These are phyloP conservation scores for Ramphastos sulfuratus DNA, from an alignment of 2,113 vertebrate genomes.

Conservation along the genomic window DNA sequence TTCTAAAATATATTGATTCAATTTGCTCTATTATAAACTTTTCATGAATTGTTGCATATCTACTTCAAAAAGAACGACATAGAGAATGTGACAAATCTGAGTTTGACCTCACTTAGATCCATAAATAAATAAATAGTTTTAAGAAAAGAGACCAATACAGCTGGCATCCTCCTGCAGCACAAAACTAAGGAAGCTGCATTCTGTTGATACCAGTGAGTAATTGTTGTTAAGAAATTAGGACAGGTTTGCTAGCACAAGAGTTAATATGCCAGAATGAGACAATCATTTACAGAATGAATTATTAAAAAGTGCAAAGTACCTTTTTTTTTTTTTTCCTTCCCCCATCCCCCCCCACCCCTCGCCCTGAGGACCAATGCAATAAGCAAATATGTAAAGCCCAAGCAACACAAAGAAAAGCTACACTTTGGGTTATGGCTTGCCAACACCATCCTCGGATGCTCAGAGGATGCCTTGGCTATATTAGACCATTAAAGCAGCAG, in stretches of 20 bases:
- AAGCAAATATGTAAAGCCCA: neutral
- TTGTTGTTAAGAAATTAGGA: neutral
- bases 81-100: neutral
- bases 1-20: neutral
- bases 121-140: neutral
- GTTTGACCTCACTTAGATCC: neutral
- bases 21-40: neutral
- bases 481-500: neutral
- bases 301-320: neutral
- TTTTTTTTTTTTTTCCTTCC: neutral
- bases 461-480: neutral
- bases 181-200: neutral
- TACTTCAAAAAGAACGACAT: neutral
- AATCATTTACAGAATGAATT: neutral
- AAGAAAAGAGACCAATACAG: accelerated
- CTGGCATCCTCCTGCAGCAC: neutral
- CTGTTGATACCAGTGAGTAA: neutral
- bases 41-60: neutral
- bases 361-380: neutral
- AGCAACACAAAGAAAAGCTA: neutral
- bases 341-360: too few relatives aligned
- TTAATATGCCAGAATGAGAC: neutral
- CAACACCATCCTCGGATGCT: neutral
- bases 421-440: neutral
- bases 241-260: neutral